Conservation (phyloP, 2,113 vertebrate genomes). For the Misgurnus mizolepis region DNA sequence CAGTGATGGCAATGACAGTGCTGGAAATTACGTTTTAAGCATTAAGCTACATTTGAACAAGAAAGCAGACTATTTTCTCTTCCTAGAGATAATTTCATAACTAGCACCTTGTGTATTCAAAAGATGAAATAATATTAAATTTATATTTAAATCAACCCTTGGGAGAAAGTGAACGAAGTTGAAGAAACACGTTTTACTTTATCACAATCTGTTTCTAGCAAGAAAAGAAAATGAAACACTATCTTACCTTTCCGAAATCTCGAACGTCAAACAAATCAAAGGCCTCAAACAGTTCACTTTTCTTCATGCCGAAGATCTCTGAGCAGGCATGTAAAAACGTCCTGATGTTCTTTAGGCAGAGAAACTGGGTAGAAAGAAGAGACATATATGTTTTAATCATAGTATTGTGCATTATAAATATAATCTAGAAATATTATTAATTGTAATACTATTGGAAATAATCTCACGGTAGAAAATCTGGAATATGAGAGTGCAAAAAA, state of each 20-base stretch:
- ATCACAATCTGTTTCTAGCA: not conserved
- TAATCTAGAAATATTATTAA: not conserved
- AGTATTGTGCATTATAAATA: not conserved
- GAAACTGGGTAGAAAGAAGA: constrained; percentile 77
- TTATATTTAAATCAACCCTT: no score
- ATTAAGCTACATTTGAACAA: no score
- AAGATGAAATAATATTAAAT: no score
- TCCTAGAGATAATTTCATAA: no score
- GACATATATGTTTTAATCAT: not conserved
- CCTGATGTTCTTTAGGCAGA: constrained; percentile 97
- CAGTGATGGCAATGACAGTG: no score
- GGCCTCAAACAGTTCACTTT: constrained; percentile 95
- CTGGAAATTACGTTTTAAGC: no score
- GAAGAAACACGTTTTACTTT: not conserved
- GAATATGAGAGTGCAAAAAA: no score
- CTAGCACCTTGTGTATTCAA: no score
- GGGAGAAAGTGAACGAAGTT: no score
- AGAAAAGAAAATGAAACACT: not conserved
- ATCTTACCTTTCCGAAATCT: constrained; percentile 96
- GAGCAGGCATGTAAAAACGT: constrained; percentile 89
- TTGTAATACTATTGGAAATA: not conserved
- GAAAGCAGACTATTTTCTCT: no score
- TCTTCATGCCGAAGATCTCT: constrained; percentile 93
- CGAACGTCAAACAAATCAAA: constrained; percentile 97
- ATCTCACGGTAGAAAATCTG: no score